Base-by-base conservation (phyloP, 2,113 vertebrate species). In the Morone chrysops region DNA sequence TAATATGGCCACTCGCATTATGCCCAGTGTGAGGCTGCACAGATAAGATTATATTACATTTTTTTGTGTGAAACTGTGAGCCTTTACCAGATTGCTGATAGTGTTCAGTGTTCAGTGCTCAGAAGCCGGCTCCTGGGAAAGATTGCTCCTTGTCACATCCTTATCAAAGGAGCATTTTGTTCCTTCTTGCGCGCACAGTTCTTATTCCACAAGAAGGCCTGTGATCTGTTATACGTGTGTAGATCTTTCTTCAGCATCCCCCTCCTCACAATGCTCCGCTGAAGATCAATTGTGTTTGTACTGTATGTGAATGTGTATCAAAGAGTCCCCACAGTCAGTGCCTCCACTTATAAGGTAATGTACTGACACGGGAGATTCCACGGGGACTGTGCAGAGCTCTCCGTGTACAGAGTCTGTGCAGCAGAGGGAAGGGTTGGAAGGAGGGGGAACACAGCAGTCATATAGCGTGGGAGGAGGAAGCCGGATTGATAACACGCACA, bases 221-320 rank as follows among this genome's bases (percentile, higher is more conserved):
- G 83, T 90, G 92, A 93, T 94, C 88, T 86, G 70, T 78, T 88
- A 70, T 89, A 87, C 62, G 63, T 82, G 82, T 83, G 87, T 63
- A 84, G 81, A 89, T 92, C 78, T 88, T 85, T 81, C 83, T 84
- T 73, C 75, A 25, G 69, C 75, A 66, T 9, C 63, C 78, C 75
- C 61, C 78, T 51, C 36, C 57, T 36, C 66, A 36, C 79, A 43
- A 77, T 86, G 80, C 80, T 68, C 83, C 18, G 75, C 74, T 77
- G 86, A 77, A 90, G 92, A 95, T 94, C 94, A 94, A 91, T 94
- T 91, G 92, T 94, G 93, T 94, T 93, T 93, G 92, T 89, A 85
- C 92, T 93, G 88, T 89, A 88, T 92, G 88, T 85, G 93, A 88
- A 91, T 90, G 92, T 92, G 92, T 93, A 93, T 95, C 90, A 94